Conservation (phyloP, 2,888 invertebrate genomes). For the Cheilosia impressa region DNA sequence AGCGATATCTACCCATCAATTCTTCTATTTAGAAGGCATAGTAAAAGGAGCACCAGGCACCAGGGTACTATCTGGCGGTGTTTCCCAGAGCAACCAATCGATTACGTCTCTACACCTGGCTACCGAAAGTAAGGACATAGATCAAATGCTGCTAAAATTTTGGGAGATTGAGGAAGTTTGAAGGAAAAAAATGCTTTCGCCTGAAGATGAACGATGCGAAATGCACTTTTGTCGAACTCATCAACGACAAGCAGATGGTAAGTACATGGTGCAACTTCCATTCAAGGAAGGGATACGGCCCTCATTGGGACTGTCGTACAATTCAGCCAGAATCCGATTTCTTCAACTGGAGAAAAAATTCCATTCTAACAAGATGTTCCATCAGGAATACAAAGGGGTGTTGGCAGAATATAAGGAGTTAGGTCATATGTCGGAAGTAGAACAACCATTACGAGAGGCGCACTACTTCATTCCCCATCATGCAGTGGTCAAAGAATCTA, state of each 20-base stretch:
- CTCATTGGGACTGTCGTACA: slow-evolving; percentile 24
- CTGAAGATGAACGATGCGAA: neutral
- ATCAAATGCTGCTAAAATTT: neutral
- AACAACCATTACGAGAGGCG: neutral
- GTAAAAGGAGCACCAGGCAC: slow-evolving; percentile 8
- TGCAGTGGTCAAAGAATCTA: slow-evolving; percentile 49
- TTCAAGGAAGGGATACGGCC: neutral
- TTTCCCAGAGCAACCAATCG: neutral
- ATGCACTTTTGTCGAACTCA: slow-evolving; percentile 8
- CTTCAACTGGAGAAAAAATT: slow-evolving; percentile 34
- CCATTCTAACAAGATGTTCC: slow-evolving; percentile 14
- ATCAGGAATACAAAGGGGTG: slow-evolving; percentile 49
- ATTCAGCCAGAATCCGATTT: slow-evolving; percentile 35
- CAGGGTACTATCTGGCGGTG: neutral
- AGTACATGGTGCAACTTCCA: neutral
- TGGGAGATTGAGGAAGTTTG: slow-evolving; percentile 13
- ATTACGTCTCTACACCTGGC: neutral
- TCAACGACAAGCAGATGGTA: neutral
- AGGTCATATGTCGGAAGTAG: slow-evolving; percentile 17
- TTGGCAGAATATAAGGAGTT: slow-evolving; percentile 35
- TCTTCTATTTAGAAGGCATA: slow-evolving; percentile 9
- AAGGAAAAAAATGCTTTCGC: slow-evolving; percentile 6
- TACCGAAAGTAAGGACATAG: neutral
- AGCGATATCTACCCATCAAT: neutral
- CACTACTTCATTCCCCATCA: slow-evolving; percentile 11